Evolutionary conservation across 2,888 invertebrate genomes (phyloP), one percentile per base, ranked within the genome.

Genomic region (Folsomia manolachei): DNA sequence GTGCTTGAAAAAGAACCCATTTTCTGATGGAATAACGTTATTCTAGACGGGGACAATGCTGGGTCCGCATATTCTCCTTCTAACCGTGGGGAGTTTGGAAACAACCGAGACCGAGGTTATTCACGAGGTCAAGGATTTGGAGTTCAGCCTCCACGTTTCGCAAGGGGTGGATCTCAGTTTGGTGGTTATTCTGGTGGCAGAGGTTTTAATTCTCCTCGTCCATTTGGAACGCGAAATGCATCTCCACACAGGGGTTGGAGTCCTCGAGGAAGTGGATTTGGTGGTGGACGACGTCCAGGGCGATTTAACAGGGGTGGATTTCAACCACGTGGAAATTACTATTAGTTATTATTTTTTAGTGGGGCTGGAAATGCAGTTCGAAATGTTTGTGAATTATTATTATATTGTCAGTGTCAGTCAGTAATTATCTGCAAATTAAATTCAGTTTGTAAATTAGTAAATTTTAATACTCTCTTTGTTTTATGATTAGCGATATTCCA

Each of bases 271-370:
- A 21, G 2, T 53, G 70, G 75, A n/a, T 61, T 65, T 2, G 69
- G 73, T 18, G 64, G 70, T 9, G 71, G 76, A 62, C 23, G 61
- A 39, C 69, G 61, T 0, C 24, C n/a, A 18, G n/a, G 70, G 4
- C 39, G 39, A 9, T 39, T 80, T 63, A 68, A 76, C 11, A 24
- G 69, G 73, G n/a, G 73, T 81, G 53, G 75, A 77, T 26, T 79
- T 82, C 60, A 76, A 77, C 64, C 81, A 75, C 53, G 70, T 75
- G 39, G 80, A 81, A 68, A 79, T 82, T 14, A 79, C 77, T 65
- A 72, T 75, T 26, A 80, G 82, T 67, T 56, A 56, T 56, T 18
- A 56, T 19, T 56, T 51, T 56, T 56, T 21, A n/a, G n/a, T n/a
- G n/a, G n/a, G n/a, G n/a, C n/a, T n/a, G n/a, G n/a, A n/a, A n/a